phyloP scores from a whole-genome alignment of 2,113 vertebrate species.

The Todiramphus chloris region DNA sequence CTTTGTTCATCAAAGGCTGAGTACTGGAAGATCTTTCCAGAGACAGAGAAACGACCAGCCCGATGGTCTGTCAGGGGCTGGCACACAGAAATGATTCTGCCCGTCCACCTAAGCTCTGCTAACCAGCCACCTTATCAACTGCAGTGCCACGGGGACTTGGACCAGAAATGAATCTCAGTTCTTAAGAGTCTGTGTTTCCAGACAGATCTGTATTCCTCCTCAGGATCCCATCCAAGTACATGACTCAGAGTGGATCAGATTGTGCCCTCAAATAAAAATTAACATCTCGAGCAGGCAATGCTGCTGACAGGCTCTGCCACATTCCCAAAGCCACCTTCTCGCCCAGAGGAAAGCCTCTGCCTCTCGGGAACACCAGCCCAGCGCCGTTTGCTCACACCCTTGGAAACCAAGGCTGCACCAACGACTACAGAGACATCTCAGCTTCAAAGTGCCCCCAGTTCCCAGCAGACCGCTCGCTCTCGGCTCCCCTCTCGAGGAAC shows the following conservation, averaged over 20 bases:
- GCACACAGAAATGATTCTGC: background rate
- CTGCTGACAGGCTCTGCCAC: background rate
- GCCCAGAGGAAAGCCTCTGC: background rate
- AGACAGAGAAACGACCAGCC: fast-evolving
- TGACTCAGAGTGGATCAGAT: background rate
- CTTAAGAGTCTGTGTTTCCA: background rate
- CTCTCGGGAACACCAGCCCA: background rate
- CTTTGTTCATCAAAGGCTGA: background rate
- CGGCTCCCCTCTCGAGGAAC: background rate
- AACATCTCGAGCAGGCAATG: background rate
- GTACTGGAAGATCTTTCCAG: background rate
- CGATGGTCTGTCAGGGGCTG: background rate
- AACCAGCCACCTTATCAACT: background rate
- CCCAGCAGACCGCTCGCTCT: background rate
- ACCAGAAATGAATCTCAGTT: background rate
- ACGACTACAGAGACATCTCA: background rate
- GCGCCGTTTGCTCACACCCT: background rate
- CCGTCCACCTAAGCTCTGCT: background rate
- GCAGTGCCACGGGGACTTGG: background rate
- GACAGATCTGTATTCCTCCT: background rate
- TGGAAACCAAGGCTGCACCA: background rate
- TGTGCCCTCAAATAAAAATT: background rate
- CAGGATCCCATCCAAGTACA: background rate
- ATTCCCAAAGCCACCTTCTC: background rate
- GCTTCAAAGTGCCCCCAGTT: background rate